Percentiles rank a stretch among this genome's conserved stretches.
phyloP scores from a whole-genome alignment of 2,113 vertebrate species.

The Muntiacus reevesi region DNA sequence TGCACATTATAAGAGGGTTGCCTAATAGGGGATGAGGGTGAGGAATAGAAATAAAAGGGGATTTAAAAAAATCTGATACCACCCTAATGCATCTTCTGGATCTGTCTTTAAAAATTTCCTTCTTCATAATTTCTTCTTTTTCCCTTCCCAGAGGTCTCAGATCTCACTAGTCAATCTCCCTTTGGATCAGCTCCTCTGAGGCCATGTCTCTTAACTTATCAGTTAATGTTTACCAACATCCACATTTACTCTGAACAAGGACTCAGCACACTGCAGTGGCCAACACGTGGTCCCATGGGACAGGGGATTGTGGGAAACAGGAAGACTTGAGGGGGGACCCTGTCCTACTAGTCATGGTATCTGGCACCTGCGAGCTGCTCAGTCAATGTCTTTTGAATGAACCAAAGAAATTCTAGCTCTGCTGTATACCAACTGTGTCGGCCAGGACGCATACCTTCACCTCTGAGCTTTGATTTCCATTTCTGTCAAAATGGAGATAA shows the following conservation, averaged over 20 bases:
- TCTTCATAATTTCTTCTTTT: background rate
- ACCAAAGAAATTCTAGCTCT: background rate
- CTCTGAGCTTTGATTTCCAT: background rate
- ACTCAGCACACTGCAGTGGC: background rate
- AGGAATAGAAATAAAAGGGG: background rate
- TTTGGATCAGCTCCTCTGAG: background rate
- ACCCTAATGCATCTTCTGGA: background rate
- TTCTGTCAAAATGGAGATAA: constrained; percentile 11
- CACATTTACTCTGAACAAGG: background rate
- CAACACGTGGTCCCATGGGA: rapidly evolving
- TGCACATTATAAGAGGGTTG: background rate
- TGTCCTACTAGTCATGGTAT: background rate
- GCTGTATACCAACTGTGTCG: background rate
- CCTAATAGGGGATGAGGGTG: background rate
- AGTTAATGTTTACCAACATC: background rate
- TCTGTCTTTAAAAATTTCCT: background rate
- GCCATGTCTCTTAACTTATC: background rate
- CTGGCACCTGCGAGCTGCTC: background rate
- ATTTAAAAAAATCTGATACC: background rate
- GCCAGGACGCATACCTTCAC: background rate
- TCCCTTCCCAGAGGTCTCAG: background rate
- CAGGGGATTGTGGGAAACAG: background rate
- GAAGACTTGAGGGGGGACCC: background rate
- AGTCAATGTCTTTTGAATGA: background rate
- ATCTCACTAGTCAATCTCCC: background rate